Evolutionary conservation across 2,113 vertebrate genomes (phyloP).

Genomic region (Grantiella picta): DNA sequence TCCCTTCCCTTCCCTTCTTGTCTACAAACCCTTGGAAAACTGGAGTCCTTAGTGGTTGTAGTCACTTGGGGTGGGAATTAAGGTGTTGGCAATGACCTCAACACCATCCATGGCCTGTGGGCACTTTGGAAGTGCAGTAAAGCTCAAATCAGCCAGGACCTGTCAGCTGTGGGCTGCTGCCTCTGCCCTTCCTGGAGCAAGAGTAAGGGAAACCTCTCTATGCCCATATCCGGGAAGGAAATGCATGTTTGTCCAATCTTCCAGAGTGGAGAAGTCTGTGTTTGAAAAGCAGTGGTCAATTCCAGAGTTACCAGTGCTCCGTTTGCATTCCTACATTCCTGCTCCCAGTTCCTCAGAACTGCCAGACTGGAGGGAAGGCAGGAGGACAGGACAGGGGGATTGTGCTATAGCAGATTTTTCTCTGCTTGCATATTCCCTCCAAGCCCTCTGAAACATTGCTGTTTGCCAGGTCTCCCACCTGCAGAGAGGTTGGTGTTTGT

Average conservation of each 20-base stretch:
- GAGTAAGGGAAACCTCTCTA: neutral
- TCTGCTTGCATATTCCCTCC: neutral
- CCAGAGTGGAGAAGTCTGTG: neutral
- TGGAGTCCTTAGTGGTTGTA: neutral
- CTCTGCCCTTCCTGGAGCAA: neutral
- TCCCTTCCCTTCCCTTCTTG: neutral
- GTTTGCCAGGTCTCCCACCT: neutral
- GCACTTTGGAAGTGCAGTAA: neutral
- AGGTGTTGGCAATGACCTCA: neutral
- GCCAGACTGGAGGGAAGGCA: neutral
- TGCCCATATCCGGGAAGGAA: neutral
- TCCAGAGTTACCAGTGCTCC: neutral
- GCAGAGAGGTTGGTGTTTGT: neutral
- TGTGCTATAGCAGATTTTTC: neutral
- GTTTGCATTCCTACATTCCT: fast-evolving
- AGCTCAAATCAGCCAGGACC: neutral
- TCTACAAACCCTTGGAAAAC: neutral
- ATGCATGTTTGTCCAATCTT: neutral
- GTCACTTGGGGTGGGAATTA: neutral
- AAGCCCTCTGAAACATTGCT: neutral
- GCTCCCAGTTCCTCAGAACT: fast-evolving
- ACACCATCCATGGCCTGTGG: fast-evolving
- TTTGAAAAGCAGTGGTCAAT: neutral
- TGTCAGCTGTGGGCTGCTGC: neutral
- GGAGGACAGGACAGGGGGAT: fast-evolving